phyloP scores from a whole-genome alignment of 1,140 invertebrate genomes.

The Brachionus rotundiformis region DNA sequence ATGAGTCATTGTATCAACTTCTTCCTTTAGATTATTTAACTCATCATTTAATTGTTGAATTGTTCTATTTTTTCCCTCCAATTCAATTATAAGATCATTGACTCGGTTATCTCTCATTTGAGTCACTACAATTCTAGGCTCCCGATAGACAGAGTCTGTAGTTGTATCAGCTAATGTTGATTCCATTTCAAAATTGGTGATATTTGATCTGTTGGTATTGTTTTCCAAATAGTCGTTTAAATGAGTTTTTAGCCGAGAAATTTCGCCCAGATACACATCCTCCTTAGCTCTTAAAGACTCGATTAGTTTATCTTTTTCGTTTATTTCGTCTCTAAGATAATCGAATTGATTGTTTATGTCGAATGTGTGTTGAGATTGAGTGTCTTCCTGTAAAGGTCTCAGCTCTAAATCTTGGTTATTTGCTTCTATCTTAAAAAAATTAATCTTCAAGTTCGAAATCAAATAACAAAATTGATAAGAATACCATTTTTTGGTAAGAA shows the following conservation, averaged over 20 bases:
- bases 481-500: background rate
- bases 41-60: conserved; percentile 10
- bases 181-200: conserved; percentile 17
- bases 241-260: conserved; percentile 29
- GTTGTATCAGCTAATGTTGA: background rate
- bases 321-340: conserved; percentile 17
- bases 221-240: conserved; percentile 3
- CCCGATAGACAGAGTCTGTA: background rate
- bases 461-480: background rate
- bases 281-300: background rate
- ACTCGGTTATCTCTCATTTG: background rate
- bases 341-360: conserved; percentile 38
- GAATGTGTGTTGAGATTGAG: conserved; percentile 9
- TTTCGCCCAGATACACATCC: conserved; percentile 11
- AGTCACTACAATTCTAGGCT: conserved; percentile 10
- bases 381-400: conserved; percentile 35
- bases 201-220: background rate
- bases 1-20: conserved; percentile 26
- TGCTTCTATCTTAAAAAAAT: background rate
- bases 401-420: background rate
- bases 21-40: conserved; percentile 4
- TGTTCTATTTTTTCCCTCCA: background rate
- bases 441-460: background rate
- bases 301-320: conserved; percentile 27
- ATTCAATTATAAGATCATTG: background rate